Base-by-base conservation (phyloP, 2,888 invertebrate genomes). In the Xanthia togata region DNA sequence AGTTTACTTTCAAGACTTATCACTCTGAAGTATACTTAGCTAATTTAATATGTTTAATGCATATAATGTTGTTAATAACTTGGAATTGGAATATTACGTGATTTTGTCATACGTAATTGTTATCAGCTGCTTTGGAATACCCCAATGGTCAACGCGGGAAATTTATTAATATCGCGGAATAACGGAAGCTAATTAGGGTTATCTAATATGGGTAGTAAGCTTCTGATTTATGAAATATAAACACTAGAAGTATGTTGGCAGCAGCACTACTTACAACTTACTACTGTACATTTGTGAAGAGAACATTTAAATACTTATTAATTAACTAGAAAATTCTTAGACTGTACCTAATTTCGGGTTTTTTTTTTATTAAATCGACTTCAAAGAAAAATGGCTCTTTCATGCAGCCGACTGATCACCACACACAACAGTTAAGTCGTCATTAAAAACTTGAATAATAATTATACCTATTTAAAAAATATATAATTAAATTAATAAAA, bases 71-170 rank as follows among this genome's bases (percentile, higher is more conserved):
- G 41, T 53, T 50, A 41, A 53, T 57, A 74, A 50, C 47, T 74
- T 44, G 23, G 0, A n/a, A 31, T 74, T 44, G 23, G 0, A n/a
- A 31, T 44, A 38, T 31, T 23, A 64, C 64, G 44, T 57, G 38
- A n/a, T 78, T 76, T 59, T 68, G 69, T 50, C 3, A 41, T 57
- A 68, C 38, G 31, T 50, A 47, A 3, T 55, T 73, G 62, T 4
- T 62, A 77, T 77, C 77, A 73, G 53, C 12, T 55, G n/a, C 38
- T 62, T 55, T 55, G 81, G 81, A 31, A 80, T 80, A 47, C 60
- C 62, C 77, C 62, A 47, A 11, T 47, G 53, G 12, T 35, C 14
- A 71, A 60, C 41, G 35, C 35, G 31, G 50, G 71, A 41, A 76
- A 70, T 14, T 35, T 35, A 53, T 35, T 23, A 41, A 74, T 74